Base-by-base conservation (phyloP, 1,140 invertebrate species). In the Solen grandis region DNA sequence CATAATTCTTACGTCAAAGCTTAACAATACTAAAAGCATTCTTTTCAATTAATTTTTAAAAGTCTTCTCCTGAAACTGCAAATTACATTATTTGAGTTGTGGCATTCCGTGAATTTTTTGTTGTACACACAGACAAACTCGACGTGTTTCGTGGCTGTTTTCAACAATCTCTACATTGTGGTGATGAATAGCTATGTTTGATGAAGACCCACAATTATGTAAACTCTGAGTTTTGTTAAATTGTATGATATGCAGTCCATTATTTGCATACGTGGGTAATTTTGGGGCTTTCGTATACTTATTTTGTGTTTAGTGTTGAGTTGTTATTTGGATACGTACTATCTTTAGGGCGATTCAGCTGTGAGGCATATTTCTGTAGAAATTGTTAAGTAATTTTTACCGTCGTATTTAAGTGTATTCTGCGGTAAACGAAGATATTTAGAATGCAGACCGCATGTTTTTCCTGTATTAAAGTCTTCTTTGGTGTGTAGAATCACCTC, bases 41-140 rank as follows among this genome's bases (percentile, higher is more conserved):
- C 38, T 60, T 63, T 73, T 63, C 66, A 80, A 72, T 73, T 65
- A 27, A 54, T 36, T 25, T 70, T 62, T 59, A 70, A 72, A 63
- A 35, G 29, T 16, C 50, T 33, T 57, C 36, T 55, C 36, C 33
- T 14, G 29, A 35, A 80, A 65, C 77, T 62, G 50, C 77, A 80
- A 73, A 69, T 69, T 78, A 78, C 55, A 31, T 78, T 66, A 78
- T 78, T 78, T 78, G 36, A 69, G 60, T 60, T 68, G 31, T 69
- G 65, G 66, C 75, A 78, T 78, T 78, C 63, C 69, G 59, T 78
- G 13, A 29, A n/a, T 78, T 31, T 57, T 52, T 70, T 33, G 41
- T 46, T 72, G 59, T 54, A 62, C 35, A 65, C 38, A 80, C 54
- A 80, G 57, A 72, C 36, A 63, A 69, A 72, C 55, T 52, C 38